These are phyloP conservation scores for Eurytoma californica DNA, from an alignment of 2,888 invertebrate species.

Conservation along the genomic window DNA sequence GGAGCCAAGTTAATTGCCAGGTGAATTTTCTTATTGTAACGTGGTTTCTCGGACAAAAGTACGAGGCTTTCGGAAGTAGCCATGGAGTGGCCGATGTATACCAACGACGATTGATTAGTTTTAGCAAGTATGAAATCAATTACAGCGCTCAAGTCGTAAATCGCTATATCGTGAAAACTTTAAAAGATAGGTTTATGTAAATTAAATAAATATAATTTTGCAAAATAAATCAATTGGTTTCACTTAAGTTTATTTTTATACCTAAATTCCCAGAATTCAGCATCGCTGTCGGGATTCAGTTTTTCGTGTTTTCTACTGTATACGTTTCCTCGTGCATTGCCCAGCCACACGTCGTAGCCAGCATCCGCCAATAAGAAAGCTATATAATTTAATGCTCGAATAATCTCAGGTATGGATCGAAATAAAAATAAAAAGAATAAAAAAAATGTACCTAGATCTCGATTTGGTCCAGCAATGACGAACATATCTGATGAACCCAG, in stretches of 20 bases:
- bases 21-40: slow-evolving; percentile 81
- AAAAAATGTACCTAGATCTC: slow-evolving; percentile 67
- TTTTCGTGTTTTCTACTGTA: slow-evolving; percentile 75
- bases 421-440: too few species aligned
- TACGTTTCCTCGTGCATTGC: slow-evolving; percentile 77
- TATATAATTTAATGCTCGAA: slow-evolving; percentile 65
- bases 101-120: slow-evolving; percentile 77
- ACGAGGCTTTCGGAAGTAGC: slow-evolving; percentile 86
- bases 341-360: slow-evolving; percentile 81
- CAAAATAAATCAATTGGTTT: too few species aligned
- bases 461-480: slow-evolving; percentile 65
- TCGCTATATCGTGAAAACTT: slow-evolving; percentile 91
- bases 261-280: slow-evolving; percentile 79
- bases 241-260: slow-evolving; percentile 59
- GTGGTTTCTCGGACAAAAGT: slow-evolving; percentile 81
- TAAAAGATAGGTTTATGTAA: too few species aligned
- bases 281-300: slow-evolving; percentile 72
- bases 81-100: slow-evolving; percentile 93
- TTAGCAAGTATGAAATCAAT: slow-evolving; percentile 82
- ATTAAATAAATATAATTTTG: too few species aligned
- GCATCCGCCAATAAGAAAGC: slow-evolving; percentile 78
- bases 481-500: slow-evolving; percentile 66
- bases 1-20: slow-evolving; percentile 73
- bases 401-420: too few species aligned
- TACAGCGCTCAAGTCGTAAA: slow-evolving; percentile 89